Base-by-base conservation (phyloP, 2,888 invertebrate genomes). In the Mesorhabditis spiculigera region DNA sequence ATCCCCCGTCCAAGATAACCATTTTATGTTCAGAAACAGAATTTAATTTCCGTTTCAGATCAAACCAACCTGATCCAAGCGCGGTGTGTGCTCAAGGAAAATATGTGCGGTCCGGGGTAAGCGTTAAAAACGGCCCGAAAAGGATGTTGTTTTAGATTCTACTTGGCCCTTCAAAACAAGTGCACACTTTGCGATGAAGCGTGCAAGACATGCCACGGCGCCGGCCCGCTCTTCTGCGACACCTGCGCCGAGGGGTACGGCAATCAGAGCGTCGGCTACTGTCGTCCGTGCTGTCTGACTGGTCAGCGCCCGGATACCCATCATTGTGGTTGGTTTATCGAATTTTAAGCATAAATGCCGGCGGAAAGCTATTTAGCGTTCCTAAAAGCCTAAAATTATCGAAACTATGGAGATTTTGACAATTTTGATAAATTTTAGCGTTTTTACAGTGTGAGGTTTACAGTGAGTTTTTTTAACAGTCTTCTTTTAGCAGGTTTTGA, bases 161-260 rank as follows among this genome's bases (percentile, higher is more conserved):
- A 75, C 74, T 75, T 82, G 66, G 76, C 75, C 63, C 73, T 74
- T 3, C 73, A 78, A 43, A 76, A 75, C 43, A 77, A 80, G 65
- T 85, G 85, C 67, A 74, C 76, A 63, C 68, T 72, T 10, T 85
- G 85, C 67, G 85, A 85, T 66, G 74, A 73, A 16, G 79, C 85
- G 8, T 85, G 85, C 68, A 71, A 75, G 28, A 73, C 75, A 6
- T 85, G 85, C 65, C n/a, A n/a, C n/a, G n/a, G n/a, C n/a, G n/a
- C n/a, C n/a, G n/a, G n/a, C n/a, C n/a, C n/a, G n/a, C n/a, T 85
- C 71, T 78, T 79, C 68, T 85, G 85, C 68, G 82, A 82, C 13
- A 69, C 71, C 43, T 85, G 85, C 65, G 77, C 82, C 3, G 67
- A 71, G 6, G 82, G 80, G 4, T 85, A 77, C 73, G 81, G 81